Evolutionary conservation across 1,140 invertebrate genomes (phyloP).

Genomic region (Sinonovacula constricta): DNA sequence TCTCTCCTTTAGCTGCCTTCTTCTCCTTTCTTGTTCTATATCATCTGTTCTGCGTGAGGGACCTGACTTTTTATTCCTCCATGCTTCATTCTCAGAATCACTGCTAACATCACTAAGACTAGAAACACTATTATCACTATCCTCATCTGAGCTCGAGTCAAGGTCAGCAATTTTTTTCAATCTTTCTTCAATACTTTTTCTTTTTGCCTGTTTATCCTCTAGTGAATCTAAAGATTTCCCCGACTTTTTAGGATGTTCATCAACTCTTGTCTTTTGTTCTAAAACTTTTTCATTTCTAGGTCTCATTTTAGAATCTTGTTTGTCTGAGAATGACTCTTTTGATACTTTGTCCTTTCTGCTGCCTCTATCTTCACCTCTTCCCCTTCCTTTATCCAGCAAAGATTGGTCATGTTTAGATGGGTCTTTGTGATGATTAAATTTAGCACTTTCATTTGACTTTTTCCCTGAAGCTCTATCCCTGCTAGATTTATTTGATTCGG

Average conservation of each 20-base stretch:
- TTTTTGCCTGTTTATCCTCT: too few relatives aligned
- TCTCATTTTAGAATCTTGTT: too few relatives aligned
- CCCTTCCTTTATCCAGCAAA: slow-evolving; percentile 5
- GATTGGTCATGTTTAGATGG: too few relatives aligned
- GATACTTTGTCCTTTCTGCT: slow-evolving; percentile 1
- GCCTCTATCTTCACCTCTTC: slow-evolving; percentile 1
- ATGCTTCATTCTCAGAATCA: slow-evolving; percentile 46
- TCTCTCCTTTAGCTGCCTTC: slow-evolving; percentile 29
- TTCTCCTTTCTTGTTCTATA: slow-evolving; percentile 40
- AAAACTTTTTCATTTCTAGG: slow-evolving; percentile 7
- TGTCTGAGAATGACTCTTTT: too few relatives aligned
- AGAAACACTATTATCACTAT: slow-evolving; percentile 45
- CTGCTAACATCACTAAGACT: slow-evolving; percentile 50
- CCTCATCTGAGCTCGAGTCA: slow-evolving; percentile 1
- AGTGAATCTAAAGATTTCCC: too few relatives aligned
- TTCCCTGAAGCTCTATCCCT: not conserved
- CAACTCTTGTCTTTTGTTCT: too few relatives aligned
- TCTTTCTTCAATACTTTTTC: slow-evolving; percentile 40
- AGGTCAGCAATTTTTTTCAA: slow-evolving; percentile 19
- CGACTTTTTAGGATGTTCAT: too few relatives aligned
- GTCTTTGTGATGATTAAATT: not conserved
- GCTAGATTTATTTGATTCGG: not conserved
- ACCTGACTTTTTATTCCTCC: slow-evolving; percentile 45
- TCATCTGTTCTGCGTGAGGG: slow-evolving; percentile 21
- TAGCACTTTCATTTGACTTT: not conserved